Base-by-base conservation (phyloP, 1,140 invertebrate species). In the Chymomyza costata region DNA sequence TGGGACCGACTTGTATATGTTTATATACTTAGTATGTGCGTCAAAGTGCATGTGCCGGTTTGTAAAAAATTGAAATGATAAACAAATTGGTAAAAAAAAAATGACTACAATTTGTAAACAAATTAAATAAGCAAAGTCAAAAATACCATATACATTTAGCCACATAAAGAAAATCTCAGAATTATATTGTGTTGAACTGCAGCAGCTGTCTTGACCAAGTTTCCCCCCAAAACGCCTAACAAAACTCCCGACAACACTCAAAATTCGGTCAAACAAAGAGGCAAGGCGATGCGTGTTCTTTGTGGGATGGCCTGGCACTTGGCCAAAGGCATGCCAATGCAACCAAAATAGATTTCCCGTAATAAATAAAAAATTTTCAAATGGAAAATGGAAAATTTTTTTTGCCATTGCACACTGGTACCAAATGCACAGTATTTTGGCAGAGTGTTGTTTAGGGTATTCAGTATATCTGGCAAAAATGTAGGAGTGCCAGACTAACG, bases 251-350 rank as follows among this genome's bases (percentile, higher is more conserved):
- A 5, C 34, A 13, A 13, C 34, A 13, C 17, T 17, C 39, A 49
- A 17, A 30, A 19, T 16, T 47, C 38, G 37, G 56, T 39, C 40
- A 37, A 38, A 38, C 13, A 41, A 35, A 39, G 46, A 67, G 44
- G 57, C 45, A 49, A 53, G 35, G 37, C 43, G 31, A 52, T 76
- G 71, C 66, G 71, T 76, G 73, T 62, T 66, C 44, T 58, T 41
- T 34, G n/a, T n/a, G 38, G 38, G 17, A 51, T 30, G 3, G 14
- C 28, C 21, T 78, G 71, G 71, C 71, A 49, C 6, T 17, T 25
- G 47, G 73, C 71, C 71, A 78, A 78, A 71, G 54, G 51, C 58
- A 65, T 74, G 60, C 65, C 70, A 52, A 31, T 60, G 41, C 10
- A 44, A 38, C 40, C 8, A 67, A 78, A 76, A 78, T 78, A 78